These are phyloP conservation scores for Drosophila quasianomalipes DNA, from an alignment of 2,888 invertebrate genomes.

Conservation along the genomic window DNA sequence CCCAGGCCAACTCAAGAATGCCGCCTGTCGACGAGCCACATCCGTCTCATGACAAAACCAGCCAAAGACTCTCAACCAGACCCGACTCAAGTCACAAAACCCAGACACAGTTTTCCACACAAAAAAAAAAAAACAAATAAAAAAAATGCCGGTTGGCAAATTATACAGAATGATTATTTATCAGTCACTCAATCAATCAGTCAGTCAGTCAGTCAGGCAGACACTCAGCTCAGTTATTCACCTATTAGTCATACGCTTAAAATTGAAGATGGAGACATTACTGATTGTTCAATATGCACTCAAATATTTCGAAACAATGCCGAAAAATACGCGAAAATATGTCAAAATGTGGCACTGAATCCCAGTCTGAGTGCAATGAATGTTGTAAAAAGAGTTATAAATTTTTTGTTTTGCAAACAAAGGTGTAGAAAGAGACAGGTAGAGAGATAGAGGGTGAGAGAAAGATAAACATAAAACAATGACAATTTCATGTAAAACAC, in stretches of 20 bases:
- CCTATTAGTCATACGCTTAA: constrained; percentile 60
- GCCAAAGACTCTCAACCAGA: constrained; percentile 31
- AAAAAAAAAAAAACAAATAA: constrained; percentile 5
- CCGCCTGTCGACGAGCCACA: constrained; percentile 70
- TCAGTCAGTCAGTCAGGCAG: constrained; percentile 9
- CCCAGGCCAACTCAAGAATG: constrained; percentile 63
- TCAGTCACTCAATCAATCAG: constrained; percentile 20
- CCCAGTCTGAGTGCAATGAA: constrained; percentile 24
- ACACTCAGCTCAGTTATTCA: constrained; percentile 27
- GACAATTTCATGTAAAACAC: constrained; percentile 57
- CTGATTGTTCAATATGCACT: constrained; percentile 21
- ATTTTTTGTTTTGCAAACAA: constrained; percentile 43
- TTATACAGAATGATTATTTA: constrained; percentile 2
- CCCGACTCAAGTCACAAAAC: constrained; percentile 23
- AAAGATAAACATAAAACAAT: constrained; percentile 40
- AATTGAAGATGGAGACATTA: constrained; percentile 59
- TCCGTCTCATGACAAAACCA: constrained; percentile 61
- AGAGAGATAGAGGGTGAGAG: neutral
- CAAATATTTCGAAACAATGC: constrained; percentile 31
- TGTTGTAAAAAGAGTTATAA: neutral
- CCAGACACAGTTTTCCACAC: constrained; percentile 53
- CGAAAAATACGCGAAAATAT: constrained; percentile 37
- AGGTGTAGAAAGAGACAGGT: constrained; percentile 8
- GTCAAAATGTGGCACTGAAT: constrained; percentile 51
- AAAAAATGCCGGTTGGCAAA: constrained; percentile 49